These are phyloP conservation scores for Corythornis leucogaster DNA, from an alignment of 2,797 vertebrate species.

Conservation along the genomic window DNA sequence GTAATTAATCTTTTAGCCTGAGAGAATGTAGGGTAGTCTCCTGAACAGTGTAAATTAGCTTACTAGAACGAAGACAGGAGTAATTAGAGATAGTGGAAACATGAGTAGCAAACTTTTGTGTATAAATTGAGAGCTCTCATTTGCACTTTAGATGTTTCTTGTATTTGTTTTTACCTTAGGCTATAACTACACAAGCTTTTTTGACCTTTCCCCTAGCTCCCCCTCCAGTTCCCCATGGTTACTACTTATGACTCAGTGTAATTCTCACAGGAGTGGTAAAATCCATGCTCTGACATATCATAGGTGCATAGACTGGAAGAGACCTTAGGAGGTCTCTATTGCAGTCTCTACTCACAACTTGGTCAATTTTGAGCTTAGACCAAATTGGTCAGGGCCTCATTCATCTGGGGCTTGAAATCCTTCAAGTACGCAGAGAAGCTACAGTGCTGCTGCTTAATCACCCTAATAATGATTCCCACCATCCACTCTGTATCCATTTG, in stretches of 20 bases:
- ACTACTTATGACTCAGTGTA: background rate
- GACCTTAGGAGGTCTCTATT: background rate
- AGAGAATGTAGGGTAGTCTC: background rate
- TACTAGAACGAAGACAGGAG: background rate
- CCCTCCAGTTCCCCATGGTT: rapidly evolving
- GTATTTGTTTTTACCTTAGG: background rate
- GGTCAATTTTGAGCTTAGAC: background rate
- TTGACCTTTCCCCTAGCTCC: rapidly evolving
- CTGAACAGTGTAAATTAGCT: background rate
- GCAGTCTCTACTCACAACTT: background rate
- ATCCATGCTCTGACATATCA: background rate
- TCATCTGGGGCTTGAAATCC: background rate
- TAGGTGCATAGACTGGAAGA: background rate
- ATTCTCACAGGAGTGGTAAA: background rate
- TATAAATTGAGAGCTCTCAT: background rate
- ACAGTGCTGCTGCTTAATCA: background rate
- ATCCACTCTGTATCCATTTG: rapidly evolving
- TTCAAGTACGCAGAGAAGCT: background rate
- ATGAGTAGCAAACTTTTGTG: background rate
- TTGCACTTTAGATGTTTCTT: background rate
- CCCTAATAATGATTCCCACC: background rate
- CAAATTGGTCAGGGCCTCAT: background rate
- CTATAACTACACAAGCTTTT: background rate
- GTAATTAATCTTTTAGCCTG: background rate
- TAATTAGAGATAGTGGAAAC: background rate